Evolutionary conservation across 2,888 invertebrate genomes (phyloP).

Genomic region (Bibio marci): DNA sequence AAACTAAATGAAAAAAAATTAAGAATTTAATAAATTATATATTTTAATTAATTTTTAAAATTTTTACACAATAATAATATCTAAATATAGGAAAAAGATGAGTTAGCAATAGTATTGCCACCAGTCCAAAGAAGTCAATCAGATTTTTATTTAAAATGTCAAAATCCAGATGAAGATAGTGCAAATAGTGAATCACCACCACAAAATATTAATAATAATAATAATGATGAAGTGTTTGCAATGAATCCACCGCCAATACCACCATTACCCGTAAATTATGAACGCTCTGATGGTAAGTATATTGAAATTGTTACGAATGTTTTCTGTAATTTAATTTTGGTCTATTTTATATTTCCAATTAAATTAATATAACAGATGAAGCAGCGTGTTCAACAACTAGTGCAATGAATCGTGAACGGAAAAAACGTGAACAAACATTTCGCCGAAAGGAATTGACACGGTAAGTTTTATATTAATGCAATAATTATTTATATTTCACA

Average conservation of each 20-base stretch:
- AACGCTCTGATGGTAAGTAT: conserved; percentile 30
- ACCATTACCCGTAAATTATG: conserved; percentile 44
- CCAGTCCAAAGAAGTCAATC: conserved; percentile 19
- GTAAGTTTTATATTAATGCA: no score
- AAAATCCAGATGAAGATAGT: conserved; percentile 1
- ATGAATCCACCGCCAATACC: conserved; percentile 41
- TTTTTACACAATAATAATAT: no score
- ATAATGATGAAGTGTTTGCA: no score
- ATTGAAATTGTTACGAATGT: conserved; percentile 7
- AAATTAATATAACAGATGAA: background rate
- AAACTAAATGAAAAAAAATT: background rate
- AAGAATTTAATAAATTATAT: no score
- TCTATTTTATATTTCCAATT: background rate
- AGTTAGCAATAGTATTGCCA: conserved; percentile 1
- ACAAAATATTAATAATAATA: background rate
- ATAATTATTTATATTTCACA: no score
- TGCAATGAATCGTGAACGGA: background rate
- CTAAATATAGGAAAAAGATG: conserved; percentile 8
- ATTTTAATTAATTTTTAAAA: no score
- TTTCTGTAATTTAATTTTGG: background rate
- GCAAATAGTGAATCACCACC: background rate
- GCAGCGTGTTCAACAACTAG: no score
- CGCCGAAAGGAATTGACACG: no score
- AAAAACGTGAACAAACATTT: no score
- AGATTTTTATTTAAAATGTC: conserved; percentile 15